phyloP scores from a whole-genome alignment of 2,113 vertebrate species.

The Orthonyx spaldingii region DNA sequence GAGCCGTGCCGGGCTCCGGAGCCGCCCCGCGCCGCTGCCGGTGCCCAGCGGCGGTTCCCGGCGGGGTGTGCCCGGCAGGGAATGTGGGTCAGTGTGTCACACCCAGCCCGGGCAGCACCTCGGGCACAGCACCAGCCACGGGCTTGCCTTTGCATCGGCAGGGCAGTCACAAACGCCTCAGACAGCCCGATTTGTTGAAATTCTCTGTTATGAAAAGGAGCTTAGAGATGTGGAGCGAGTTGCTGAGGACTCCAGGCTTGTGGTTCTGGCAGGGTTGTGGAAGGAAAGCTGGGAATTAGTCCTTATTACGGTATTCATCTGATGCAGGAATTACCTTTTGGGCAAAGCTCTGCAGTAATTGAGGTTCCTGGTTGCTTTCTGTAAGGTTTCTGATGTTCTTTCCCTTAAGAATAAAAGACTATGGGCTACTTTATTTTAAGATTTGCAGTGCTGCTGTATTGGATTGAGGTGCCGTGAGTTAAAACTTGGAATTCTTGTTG shows the following conservation, averaged over 20 bases:
- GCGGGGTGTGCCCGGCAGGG: background rate
- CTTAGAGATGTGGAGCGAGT: background rate
- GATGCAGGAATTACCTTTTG: background rate
- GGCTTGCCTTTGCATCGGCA: background rate
- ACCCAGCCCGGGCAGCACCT: background rate
- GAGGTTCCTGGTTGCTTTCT: background rate
- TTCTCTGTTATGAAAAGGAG: fast-evolving
- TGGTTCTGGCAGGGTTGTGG: background rate
- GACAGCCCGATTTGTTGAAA: fast-evolving
- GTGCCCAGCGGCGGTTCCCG: background rate
- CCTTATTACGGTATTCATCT: background rate
- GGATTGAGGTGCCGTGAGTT: fast-evolving
- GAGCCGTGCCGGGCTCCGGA: fast-evolving
- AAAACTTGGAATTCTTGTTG: background rate
- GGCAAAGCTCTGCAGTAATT: background rate
- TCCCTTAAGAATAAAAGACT: no score
- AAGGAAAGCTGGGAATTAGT: background rate
- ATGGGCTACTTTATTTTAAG: fast-evolving
- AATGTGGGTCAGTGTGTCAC: constrained; percentile 56
- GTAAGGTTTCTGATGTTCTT: background rate
- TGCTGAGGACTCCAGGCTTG: background rate
- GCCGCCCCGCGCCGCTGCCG: background rate
- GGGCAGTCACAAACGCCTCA: fast-evolving
- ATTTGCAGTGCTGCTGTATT: background rate
- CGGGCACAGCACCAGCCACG: background rate